Conservation (phyloP, 2,797 vertebrate species). For the Labroides dimidiatus region DNA sequence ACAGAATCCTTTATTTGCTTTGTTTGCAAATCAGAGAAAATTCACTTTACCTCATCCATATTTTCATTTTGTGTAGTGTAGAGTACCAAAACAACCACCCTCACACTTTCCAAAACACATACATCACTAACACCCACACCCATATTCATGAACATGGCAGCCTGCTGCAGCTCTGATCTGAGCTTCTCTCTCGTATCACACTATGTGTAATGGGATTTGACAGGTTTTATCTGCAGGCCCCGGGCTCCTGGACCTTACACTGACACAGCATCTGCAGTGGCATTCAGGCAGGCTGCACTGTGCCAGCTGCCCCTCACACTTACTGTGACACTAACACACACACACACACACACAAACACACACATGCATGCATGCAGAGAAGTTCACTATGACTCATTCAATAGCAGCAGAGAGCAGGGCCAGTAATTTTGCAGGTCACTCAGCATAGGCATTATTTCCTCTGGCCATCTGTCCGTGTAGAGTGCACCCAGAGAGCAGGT, state of each 20-base stretch:
- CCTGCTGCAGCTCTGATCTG: constrained; percentile 39
- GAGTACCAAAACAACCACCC: constrained; percentile 44
- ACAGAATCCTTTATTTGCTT: constrained; percentile 2
- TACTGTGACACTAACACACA: constrained; percentile 34
- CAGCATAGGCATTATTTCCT: constrained; percentile 50
- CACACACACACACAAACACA: constrained; percentile 22
- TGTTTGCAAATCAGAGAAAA: constrained; percentile 9
- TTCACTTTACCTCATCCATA: constrained; percentile 16
- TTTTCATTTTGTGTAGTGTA: constrained; percentile 30
- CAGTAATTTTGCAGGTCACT: constrained; percentile 38
- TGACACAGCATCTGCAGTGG: constrained; percentile 41
- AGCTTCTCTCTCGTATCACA: constrained; percentile 41
- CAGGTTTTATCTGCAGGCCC: constrained; percentile 57
- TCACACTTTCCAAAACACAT: constrained; percentile 58
- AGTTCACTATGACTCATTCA: constrained; percentile 47
- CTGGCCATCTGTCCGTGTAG: constrained; percentile 59
- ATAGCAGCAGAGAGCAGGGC: constrained; percentile 37
- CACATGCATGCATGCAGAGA: constrained; percentile 11
- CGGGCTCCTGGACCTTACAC: constrained; percentile 44
- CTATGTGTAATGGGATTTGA: constrained; percentile 52
- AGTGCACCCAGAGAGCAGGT: constrained; percentile 42
- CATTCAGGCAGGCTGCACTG: constrained; percentile 35
- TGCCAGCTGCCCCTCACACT: constrained; percentile 63
- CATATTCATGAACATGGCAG: constrained; percentile 38
- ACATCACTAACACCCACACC: constrained; percentile 52